Evolutionary conservation across 2,888 invertebrate genomes (phyloP).

Genomic region (Drosophila atripex): DNA sequence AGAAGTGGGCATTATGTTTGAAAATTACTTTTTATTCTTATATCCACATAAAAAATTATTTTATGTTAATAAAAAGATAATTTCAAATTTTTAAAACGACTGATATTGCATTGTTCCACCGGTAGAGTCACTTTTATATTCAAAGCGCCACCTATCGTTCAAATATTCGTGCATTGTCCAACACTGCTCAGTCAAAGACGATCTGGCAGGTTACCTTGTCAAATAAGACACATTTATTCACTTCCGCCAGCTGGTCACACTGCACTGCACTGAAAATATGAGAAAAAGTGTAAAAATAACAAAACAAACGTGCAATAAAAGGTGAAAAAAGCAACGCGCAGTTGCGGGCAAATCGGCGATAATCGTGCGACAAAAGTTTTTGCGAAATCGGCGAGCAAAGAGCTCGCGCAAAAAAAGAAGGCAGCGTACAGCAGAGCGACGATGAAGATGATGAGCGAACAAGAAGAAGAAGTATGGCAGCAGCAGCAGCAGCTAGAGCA

Average conservation of each 20-base stretch:
- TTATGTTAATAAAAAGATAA: not conserved
- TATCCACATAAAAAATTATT: not conserved
- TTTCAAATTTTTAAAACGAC: not conserved
- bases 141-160: not conserved
- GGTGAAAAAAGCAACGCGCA: constrained; percentile 59
- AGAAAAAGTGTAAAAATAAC: constrained; percentile 74
- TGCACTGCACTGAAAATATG: constrained; percentile 16
- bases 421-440: constrained; percentile 50
- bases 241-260: constrained; percentile 6
- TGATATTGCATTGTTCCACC: no score
- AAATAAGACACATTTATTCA: not conserved
- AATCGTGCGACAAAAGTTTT: constrained; percentile 6
- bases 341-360: constrained; percentile 27
- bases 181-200: not conserved
- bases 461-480: constrained; percentile 69
- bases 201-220: not conserved
- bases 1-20: not conserved
- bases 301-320: constrained; percentile 75
- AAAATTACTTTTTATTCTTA: not conserved
- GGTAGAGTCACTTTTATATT: not conserved
- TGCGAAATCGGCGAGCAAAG: constrained; percentile 23
- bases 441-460: constrained; percentile 67
- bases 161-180: not conserved
- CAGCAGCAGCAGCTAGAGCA: constrained; percentile 70
- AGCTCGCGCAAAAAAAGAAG: constrained; percentile 31